These are phyloP conservation scores for Entomyzon cyanotis DNA, from an alignment of 2,113 vertebrate species.

Conservation along the genomic window DNA sequence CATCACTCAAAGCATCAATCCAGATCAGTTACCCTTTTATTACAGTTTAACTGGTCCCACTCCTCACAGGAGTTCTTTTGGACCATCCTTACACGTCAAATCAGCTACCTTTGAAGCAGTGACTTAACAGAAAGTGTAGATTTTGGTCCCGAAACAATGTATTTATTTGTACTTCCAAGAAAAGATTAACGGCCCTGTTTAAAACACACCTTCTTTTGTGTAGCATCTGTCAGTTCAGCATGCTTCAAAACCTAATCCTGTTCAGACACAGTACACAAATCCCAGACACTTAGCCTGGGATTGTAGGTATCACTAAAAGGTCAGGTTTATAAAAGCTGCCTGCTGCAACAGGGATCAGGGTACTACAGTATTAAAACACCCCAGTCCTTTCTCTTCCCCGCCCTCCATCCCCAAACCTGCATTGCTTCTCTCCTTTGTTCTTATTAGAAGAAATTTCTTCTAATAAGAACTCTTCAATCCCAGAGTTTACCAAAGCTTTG, in stretches of 20 bases:
- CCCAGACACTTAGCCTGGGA: neutral
- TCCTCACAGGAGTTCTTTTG: neutral
- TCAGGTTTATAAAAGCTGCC: neutral
- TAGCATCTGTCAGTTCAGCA: neutral
- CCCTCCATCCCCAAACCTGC: neutral
- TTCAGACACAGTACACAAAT: neutral
- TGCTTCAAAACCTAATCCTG: neutral
- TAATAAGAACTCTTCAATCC: no score
- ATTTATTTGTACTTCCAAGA: neutral
- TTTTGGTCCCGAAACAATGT: neutral
- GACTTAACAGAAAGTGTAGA: neutral
- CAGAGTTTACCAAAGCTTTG: neutral
- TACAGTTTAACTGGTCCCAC: neutral
- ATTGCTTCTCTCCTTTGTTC: neutral
- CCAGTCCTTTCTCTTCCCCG: accelerated
- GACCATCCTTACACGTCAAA: neutral
- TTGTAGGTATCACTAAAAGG: neutral
- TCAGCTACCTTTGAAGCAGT: neutral
- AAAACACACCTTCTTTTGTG: neutral
- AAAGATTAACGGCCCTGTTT: neutral
- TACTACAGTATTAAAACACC: neutral
- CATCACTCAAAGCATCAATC: neutral
- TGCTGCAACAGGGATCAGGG: neutral
- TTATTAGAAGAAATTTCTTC: neutral
- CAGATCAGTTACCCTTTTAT: neutral